Conservation (phyloP, 92 coral and sea anemone genomes). For the Nematostella vectensis region DNA sequence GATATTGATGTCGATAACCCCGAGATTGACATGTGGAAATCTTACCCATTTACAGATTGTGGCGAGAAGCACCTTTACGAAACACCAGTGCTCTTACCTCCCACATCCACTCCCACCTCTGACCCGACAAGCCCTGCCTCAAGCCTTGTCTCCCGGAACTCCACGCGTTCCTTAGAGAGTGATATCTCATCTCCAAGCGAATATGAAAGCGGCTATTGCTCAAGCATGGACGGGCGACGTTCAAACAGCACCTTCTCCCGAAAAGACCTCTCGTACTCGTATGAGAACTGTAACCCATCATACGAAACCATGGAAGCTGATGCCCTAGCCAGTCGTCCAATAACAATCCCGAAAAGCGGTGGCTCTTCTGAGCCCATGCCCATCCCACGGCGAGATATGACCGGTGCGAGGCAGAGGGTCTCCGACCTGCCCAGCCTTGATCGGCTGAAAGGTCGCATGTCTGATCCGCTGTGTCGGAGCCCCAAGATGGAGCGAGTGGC, state of each 20-base stretch:
- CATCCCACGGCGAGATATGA: background rate
- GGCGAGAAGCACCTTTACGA: slow-evolving; percentile 63
- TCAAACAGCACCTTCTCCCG: slow-evolving; percentile 17
- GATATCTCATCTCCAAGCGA: slow-evolving; percentile 54
- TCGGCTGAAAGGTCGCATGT: slow-evolving; percentile 7
- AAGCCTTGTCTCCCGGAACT: slow-evolving; percentile 14
- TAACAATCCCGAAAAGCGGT: slow-evolving; percentile 29
- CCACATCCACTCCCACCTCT: slow-evolving; percentile 12
- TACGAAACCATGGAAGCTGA: slow-evolving; percentile 43
- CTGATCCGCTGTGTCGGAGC: slow-evolving; percentile 8
- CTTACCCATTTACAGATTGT: no score
- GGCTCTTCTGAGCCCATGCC: slow-evolving; percentile 17
- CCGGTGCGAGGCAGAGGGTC: slow-evolving; percentile 3
- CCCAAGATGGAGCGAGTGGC: background rate
- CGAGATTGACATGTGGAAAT: no score
- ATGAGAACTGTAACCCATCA: slow-evolving; percentile 28
- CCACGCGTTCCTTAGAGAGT: slow-evolving; percentile 43
- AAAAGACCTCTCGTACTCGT: slow-evolving; percentile 13
- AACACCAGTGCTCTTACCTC: slow-evolving; percentile 38
- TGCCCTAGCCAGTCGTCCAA: slow-evolving; percentile 29
- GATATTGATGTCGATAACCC: no score
- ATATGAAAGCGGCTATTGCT: slow-evolving; percentile 76
- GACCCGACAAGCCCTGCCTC: slow-evolving; percentile 20
- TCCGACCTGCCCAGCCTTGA: slow-evolving; percentile 12
- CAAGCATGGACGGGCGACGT: slow-evolving; percentile 44